These are phyloP conservation scores for Bubalus kerabau DNA, from an alignment of 2,113 vertebrate genomes.

Conservation along the genomic window DNA sequence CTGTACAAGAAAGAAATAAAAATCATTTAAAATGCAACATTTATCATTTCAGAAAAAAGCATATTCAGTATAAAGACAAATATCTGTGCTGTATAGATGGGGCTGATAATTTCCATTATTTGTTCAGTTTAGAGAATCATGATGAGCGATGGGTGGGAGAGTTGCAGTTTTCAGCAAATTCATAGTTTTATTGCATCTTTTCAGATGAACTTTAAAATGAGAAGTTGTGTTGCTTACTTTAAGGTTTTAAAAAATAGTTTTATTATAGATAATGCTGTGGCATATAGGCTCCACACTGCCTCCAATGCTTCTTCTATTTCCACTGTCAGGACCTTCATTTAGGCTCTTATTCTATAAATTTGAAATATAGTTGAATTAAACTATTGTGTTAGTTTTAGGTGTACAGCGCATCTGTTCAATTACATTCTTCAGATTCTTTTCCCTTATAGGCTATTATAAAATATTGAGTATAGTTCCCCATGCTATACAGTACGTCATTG, in stretches of 20 bases:
- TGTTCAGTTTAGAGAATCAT: neutral
- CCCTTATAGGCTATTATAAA: neutral
- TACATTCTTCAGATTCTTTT: neutral
- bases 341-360: neutral
- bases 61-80: slow-evolving; percentile 18
- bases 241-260: neutral
- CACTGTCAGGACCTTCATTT: neutral
- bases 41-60: neutral
- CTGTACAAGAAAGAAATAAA: neutral
- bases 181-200: neutral
- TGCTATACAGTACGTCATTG: neutral
- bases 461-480: neutral
- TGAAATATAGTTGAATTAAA: neutral
- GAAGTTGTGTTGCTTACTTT: neutral
- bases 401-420: rapidly evolving
- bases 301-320: neutral
- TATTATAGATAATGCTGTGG: neutral
- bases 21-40: slow-evolving; percentile 22
- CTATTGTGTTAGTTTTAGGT: neutral
- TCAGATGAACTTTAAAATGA: slow-evolving; percentile 9
- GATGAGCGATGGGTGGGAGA: neutral
- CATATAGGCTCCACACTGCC: neutral
- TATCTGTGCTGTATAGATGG: neutral
- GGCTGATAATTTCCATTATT: slow-evolving; percentile 2
- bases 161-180: neutral